Base-by-base conservation (phyloP, 2,113 vertebrate genomes). In the Semicossyphus pulcher region DNA sequence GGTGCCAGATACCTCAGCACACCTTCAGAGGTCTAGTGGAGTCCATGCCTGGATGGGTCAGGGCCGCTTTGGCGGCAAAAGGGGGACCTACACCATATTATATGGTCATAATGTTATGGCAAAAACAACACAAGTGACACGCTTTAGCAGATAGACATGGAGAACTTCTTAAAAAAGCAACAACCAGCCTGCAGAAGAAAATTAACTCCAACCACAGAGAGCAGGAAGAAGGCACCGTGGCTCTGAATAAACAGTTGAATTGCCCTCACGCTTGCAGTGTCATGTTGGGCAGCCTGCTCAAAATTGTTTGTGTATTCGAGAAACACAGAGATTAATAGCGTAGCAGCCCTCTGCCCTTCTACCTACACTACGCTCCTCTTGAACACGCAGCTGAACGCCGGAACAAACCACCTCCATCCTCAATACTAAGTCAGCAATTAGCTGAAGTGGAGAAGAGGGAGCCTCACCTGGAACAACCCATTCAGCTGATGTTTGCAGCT, bases 191-290 rank as follows among this genome's bases (percentile, higher is more conserved):
- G 18, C 31, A 49, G 49, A 57, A 26, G 53, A 23, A 63, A 41
- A 41, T 39, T 12, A 10, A 28, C n/a, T 2, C 7, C 9, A 26
- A 34, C 20, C 21, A 42, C n/a, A 34, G 23, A 65, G 45, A 29
- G 31, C 10, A 23, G 7, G 8, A 34, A 11, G 42, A 36, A 47
- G 44, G 52, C 25, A 14, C 11, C 2, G 10, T 48, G 42, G n/a
- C 49, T 58, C 3, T 63, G 44, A 75, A 67, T 71, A 49, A 66
- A 65, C 21, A n/a, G 2, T 20, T 21, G 4, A 73, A 42, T 49
- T 39, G 29, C 7, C 11, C 15, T 23, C 25, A 20, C n/a, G n/a
- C 3, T 56, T 25, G 14, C 3, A 12, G 36, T 26, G 45, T 37
- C 15, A 21, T n/a, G 12, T 31, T 49, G 36, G 18, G 29, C 48